Evolutionary conservation across 2,113 vertebrate genomes (phyloP), one percentile per base, ranked within the genome.

Genomic region (Syngnathus typhle): DNA sequence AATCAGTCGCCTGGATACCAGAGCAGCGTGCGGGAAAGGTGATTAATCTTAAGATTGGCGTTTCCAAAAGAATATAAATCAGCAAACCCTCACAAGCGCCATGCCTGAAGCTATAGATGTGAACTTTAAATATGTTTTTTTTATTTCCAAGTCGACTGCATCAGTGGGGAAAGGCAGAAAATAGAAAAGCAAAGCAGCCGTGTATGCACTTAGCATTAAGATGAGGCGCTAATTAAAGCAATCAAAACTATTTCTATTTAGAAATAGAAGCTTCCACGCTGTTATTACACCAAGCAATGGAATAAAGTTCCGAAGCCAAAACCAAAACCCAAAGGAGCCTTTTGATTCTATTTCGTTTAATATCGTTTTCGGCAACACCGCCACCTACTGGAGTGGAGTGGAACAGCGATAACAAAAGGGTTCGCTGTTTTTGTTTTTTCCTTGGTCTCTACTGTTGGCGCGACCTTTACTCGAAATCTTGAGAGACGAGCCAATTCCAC

Each of bases 191-290:
- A 72, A 74, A 70, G 78, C 83, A 88, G 86, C 83, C 83, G 83
- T 83, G 82, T 78, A 83, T 75, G 78, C 73, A 74, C 63, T 74
- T 41, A 65, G 74, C 78, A 75, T 78, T 72, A 76, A 67, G 78
- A 75, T 75, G 78, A 54, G 72, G 73, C 69, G 84, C 83, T 79
- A 85, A 85, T 70, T 62, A 65, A 83, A 61, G 73, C 77, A 85
- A 84, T 87, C 83, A 85, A 72, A 32, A n/a, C n/a, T n/a, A n/a
- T n/a, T n/a, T n/a, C n/a, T 60, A 73, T 80, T 82, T 85, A 23
- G 75, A 77, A 77, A 54, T 63, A 75, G 68, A 86, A 85, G 76
- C 60, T 77, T 67, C 19, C 68, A 67, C 70, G 81, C 79, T 72
- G 13, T 21, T 61, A 6, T 2, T 19, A 60, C 41, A 43, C 11